Base-by-base conservation (phyloP, 1,140 invertebrate species). In the Medauroidea extradentata region DNA sequence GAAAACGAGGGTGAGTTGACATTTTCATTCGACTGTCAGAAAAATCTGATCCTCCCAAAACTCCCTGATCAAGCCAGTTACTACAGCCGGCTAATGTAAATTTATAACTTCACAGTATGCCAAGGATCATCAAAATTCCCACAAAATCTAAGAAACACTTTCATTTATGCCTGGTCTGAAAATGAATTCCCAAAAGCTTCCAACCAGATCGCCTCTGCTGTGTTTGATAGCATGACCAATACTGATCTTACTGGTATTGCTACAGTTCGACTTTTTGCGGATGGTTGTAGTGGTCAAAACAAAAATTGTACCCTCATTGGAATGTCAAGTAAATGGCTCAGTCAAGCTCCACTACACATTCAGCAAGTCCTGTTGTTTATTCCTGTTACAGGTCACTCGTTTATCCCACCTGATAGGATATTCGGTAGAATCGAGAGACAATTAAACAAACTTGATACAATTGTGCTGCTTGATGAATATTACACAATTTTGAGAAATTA, bases 11-110 rank as follows among this genome's bases (percentile, higher is more conserved):
- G 61, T 23, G 18, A 65, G 23, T 46, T 60, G 8, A 66, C 55
- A 25, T 61, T 75, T 25, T 66, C 61, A 14, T 74, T 69, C 59
- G 72, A 76, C 58, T 75, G 68, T 38, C 68, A 75, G 64, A 75
- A 75, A 67, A 74, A 73, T 59, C 55, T 60, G 25, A 41, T 58
- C 14, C 38, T 72, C 13, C 69, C 67, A 8, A 68, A 68, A 65
- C 38, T 71, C 9, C 63, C 63, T 46, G 66, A 67, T 59, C 69
- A 69, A 42, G n/a, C 56, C 14, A 59, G 68, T 1, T 75, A 74
- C 53, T 75, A 74, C 61, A 61, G 42, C 7, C 51, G 69, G 13
- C 68, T 73, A 57, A 14, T 73, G 8, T 73, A 74, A 53, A 60
- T 67, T 19, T 69, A 74, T 52, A 74, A 73, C 59, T 71, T 74